Base-by-base conservation (phyloP, 2,888 invertebrate genomes). In the Coleophora flavipennella region DNA sequence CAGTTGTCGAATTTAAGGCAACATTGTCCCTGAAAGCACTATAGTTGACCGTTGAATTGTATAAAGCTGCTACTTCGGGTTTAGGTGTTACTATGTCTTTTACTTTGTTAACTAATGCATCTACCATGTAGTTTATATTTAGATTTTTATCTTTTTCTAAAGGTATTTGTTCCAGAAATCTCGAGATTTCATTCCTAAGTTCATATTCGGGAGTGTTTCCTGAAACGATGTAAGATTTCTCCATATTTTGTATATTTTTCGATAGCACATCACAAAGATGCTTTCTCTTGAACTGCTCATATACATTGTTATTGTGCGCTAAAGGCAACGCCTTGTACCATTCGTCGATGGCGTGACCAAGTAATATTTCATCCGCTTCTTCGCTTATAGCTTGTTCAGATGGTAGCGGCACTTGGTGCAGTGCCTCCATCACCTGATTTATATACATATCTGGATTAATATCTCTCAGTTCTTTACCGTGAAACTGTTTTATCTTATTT, bases 241-340 rank as follows among this genome's bases (percentile, higher is more conserved):
- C 58, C 37, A 73, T 45, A 27, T 72, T 61, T 33, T 57, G 49
- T 13, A 79, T 51, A 48, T 62, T 68, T 42, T 59, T 68, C 1
- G 64, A 52, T 31, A 79, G 51, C n/a, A 47, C 40, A 14, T 76
- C 65, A 48, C 60, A 58, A 25, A 61, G 44, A 36, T 53, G 57
- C 26, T 49, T 59, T 38, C 54, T 62, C 33, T 60, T 54, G 14
- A 62, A 36, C 13, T 49, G 46, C 14, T 61, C 56, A n/a, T 40
- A 27, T 3, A 42, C n/a, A 12, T 55, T 45, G 13, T 57, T 40
- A 25, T 55, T 51, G 43, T 48, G 39, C 11, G 53, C 20, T 12
- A 68, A 27, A 1, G 74, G 71, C 29, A 79, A 47, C 37, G 71
- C 67, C n/a, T 50, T 45, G 44, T 67, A 59, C 79, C 79, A 80